Evolutionary conservation across 1,140 invertebrate species (phyloP).

Genomic region (Diabrotica undecimpunctata): DNA sequence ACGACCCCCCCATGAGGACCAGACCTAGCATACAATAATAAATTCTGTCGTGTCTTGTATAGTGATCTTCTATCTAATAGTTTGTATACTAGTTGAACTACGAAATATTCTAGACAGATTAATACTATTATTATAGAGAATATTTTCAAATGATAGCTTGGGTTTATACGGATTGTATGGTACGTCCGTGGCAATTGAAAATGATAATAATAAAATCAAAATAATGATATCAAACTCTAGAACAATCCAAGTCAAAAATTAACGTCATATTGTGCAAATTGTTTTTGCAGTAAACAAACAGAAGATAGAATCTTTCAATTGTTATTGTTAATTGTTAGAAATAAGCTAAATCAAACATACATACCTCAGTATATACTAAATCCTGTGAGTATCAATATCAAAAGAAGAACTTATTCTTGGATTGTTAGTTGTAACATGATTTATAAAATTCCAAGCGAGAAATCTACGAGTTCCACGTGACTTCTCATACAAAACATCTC

Average conservation of each 20-base stretch:
- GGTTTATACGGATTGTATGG: slow-evolving; percentile 34
- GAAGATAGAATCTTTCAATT: too few relatives aligned
- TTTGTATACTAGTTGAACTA: slow-evolving; percentile 39
- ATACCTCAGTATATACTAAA: too few relatives aligned
- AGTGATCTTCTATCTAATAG: slow-evolving; percentile 37
- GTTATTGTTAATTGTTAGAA: too few relatives aligned
- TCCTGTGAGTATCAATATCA: too few relatives aligned
- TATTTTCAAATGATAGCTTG: slow-evolving; percentile 23
- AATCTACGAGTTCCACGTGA: too few relatives aligned
- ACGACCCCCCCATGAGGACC: slow-evolving; percentile 37
- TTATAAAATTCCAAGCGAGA: too few relatives aligned
- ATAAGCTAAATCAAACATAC: too few relatives aligned
- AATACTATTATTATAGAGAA: slow-evolving; percentile 19
- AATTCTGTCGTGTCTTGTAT: slow-evolving; percentile 38
- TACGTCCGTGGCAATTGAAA: background rate
- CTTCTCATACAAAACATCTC: too few relatives aligned
- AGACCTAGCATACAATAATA: slow-evolving; percentile 43
- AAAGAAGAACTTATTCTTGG: too few relatives aligned
- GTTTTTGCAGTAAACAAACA: too few relatives aligned
- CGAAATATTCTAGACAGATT: slow-evolving; percentile 22
- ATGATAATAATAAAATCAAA: background rate
- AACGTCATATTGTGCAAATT: too few relatives aligned
- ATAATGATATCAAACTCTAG: slow-evolving; percentile 15
- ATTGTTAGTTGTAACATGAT: too few relatives aligned
- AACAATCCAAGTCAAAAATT: background rate